Base-by-base conservation (phyloP, 2,888 invertebrate species). In the Cecidostiba fungosa region DNA sequence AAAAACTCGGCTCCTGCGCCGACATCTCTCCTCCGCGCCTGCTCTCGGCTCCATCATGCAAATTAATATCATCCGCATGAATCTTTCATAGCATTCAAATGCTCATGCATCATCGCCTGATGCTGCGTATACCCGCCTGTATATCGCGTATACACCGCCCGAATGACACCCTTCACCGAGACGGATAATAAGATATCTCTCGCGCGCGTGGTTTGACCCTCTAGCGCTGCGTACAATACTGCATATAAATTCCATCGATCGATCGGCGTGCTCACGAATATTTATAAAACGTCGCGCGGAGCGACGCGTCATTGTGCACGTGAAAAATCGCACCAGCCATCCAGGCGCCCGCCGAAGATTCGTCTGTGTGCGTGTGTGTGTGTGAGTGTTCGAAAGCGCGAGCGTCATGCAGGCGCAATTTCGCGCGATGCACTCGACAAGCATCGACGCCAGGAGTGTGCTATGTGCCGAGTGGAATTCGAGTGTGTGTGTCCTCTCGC, bases 381-480 rank as follows among this genome's bases (percentile, higher is more conserved):
- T 59, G n/a, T n/a, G 19, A 19, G 54, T n/a, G 6, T 23, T 59
- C 76, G 82, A 87, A 87, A 85, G 62, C 86, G 81, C 77, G 86
- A 85, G 87, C 88, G 89, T 90, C 88, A 88, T 88, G 78, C 88
- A 70, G 59, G 86, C 62, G 87, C 89, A 90, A 90, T 90, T 90
- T 90, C 88, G 84, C 87, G 85, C 77, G 39, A 23, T 32, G 29
- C 86, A 89, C 89, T 90, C 89, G 89, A 90, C 88, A 87, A 86
- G 66, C 88, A 85, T 80, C 81, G 85, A 74, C 47, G 72, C 39
- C 5, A n/a, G 72, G 72, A n/a, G 23, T n/a, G 50, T 43, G 66
- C 29, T 16, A 26, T 19, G 47, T n/a, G 72, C 26, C 69, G 66
- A 69, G 78, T 32, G 78, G 69, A 78, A 69, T 69, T 69, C 78